Evolutionary conservation across 2,113 vertebrate species (phyloP), one percentile per base, ranked within the genome.

Genomic region (Ophiodon elongatus): DNA sequence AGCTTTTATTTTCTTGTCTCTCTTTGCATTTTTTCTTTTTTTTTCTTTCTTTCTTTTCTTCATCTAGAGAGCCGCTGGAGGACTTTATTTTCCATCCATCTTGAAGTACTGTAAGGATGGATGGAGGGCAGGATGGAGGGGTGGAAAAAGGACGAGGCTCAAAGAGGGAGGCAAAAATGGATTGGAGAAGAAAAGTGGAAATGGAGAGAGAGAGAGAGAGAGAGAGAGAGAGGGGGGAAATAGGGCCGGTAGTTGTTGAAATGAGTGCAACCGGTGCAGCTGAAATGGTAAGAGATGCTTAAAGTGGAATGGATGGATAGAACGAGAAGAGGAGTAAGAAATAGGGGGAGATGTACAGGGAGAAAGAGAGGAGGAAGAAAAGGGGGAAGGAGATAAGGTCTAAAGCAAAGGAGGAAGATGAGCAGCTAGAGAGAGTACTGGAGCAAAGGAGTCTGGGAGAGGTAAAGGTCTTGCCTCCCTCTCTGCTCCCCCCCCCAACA

Each of bases 31-130:
- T 47, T 45, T 57, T 69, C 81, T 31, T 35, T 50, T 72, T 50
- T 60, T 39, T 66, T 69, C 79, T 41, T 41, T 39, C 37, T 41
- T 43, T 43, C n/a, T n/a, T 43, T 14, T 13, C 27, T 71, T 71
- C 76, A 69, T 82, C 59, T 35, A 29, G 69, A 84, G 87, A 84
- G 86, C 77, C 8, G 47, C 74, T 89, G 72, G 88, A 92, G 87
- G 85, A 91, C 85, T 92, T 90, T 85, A 89, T 93, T 92, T 90
- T 87, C 89, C 64, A 85, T 88, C 91, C 72, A 65, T 93, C 87
- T 87, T 82, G 69, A 83, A 90, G 85, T 74, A 68, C 47, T 85
- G 86, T 78, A 73, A 86, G 79, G 90, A 88, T 79, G 86, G 86
- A 86, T 87, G 74, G 87, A 90, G 88, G 79, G 83, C 85, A 89